A percentile compares a stretch with the other conserved stretches of the same genome.
Evolutionary conservation across 2,797 vertebrate species (phyloP).

Genomic region (Arnoldichthys spilopterus): DNA sequence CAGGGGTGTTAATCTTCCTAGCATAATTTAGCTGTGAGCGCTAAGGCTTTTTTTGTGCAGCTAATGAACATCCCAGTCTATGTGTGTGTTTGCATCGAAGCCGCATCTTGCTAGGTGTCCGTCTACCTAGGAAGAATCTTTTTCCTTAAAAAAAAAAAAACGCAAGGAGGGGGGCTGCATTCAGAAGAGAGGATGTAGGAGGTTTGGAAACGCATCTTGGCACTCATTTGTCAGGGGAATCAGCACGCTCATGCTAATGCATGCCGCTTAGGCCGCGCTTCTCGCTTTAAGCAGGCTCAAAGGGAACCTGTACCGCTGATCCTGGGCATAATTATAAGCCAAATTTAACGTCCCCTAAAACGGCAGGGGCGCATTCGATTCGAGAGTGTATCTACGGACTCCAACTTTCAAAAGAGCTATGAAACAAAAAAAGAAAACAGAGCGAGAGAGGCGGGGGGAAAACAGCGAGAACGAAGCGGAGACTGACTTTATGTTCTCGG

Average conservation of each 20-base stretch:
- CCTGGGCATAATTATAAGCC: constrained; percentile 41
- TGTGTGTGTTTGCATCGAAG: not conserved
- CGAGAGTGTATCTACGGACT: not conserved
- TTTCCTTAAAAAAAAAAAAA: not conserved
- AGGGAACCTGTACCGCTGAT: constrained; percentile 23
- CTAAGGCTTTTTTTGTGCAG: not conserved
- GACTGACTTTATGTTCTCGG: constrained; percentile 18
- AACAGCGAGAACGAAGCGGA: not conserved
- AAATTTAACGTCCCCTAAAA: constrained; percentile 52
- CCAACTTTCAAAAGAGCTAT: not conserved
- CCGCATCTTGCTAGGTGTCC: not conserved
- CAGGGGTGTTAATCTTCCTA: constrained; percentile 58
- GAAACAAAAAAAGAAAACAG: constrained; percentile 3
- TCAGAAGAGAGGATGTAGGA: constrained; percentile 5
- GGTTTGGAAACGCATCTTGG: constrained; percentile 18
- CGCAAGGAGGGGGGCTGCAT: not conserved
- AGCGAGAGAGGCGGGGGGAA: not conserved
- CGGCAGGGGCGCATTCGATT: constrained; percentile 43
- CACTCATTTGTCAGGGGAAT: constrained; percentile 33
- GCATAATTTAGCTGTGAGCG: constrained; percentile 58
- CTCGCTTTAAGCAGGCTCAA: constrained; percentile 36
- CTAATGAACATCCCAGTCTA: not conserved
- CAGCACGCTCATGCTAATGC: constrained; percentile 35
- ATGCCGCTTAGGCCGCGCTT: constrained; percentile 18
- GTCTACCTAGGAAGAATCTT: constrained; percentile 31